These are phyloP conservation scores for Acestrorhynchus altus DNA, from an alignment of 2,797 vertebrate species.

Conservation along the genomic window DNA sequence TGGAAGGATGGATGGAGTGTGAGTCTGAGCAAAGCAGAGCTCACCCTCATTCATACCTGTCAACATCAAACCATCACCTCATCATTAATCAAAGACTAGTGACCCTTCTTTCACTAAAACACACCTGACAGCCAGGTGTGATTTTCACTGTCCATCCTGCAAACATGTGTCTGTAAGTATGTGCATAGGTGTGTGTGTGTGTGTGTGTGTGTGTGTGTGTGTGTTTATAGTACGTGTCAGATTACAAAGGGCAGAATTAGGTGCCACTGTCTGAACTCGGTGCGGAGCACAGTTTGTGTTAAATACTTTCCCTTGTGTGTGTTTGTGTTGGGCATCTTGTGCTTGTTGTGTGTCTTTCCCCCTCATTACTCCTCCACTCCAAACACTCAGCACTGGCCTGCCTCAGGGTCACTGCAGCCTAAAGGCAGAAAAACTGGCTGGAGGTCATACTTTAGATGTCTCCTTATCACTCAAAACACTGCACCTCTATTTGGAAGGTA, in stretches of 20 bases:
- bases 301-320: conserved; percentile 59
- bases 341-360: conserved; percentile 62
- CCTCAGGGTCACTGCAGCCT: conserved; percentile 45
- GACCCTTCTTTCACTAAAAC: conserved; percentile 44
- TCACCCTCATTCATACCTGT: not conserved
- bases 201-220: conserved; percentile 33
- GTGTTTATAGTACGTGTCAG: conserved; percentile 56
- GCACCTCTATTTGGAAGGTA: conserved; percentile 27
- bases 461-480: conserved; percentile 34
- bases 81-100: conserved; percentile 55
- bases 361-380: conserved; percentile 61
- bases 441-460: conserved; percentile 42
- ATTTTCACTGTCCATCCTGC: conserved; percentile 34
- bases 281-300: conserved; percentile 47
- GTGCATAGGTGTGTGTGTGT: conserved; percentile 40
- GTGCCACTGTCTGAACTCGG: conserved; percentile 52
- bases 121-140: conserved; percentile 60
- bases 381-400: conserved; percentile 54
- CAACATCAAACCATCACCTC: conserved; percentile 45
- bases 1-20: too few relatives aligned
- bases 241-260: conserved; percentile 58
- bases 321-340: conserved; percentile 56
- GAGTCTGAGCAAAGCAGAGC: not conserved
- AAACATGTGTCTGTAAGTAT: conserved; percentile 38
- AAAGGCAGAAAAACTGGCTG: conserved; percentile 41